These are phyloP conservation scores for Amphiura filiformis DNA, from an alignment of 35 echinoderm and acorn worm species.

Conservation along the genomic window DNA sequence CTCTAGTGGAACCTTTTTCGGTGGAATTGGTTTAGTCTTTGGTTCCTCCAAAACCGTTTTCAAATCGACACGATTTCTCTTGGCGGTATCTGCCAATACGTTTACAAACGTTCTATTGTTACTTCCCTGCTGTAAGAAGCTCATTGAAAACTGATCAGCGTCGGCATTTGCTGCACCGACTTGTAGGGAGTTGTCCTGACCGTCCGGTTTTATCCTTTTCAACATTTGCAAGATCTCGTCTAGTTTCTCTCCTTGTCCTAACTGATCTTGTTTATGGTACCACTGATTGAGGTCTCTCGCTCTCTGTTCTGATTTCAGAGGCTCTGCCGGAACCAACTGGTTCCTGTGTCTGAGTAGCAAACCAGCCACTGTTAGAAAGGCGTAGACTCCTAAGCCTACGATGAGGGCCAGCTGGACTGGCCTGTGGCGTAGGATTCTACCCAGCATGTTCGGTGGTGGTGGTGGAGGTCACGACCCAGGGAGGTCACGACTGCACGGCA, in stretches of 20 bases:
- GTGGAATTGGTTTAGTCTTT: neutral
- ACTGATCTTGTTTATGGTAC: neutral
- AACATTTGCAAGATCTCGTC: neutral
- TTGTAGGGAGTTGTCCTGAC: neutral
- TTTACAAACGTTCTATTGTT: too few species aligned
- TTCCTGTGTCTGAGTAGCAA: neutral
- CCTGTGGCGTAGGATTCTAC: neutral
- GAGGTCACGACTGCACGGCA: too few species aligned
- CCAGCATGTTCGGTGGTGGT: neutral
- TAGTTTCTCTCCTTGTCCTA: neutral
- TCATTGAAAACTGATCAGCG: too few species aligned
- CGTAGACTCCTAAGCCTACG: neutral
- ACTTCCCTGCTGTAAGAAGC: too few species aligned
- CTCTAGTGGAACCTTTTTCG: neutral
- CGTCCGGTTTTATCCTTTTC: neutral
- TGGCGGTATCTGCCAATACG: too few species aligned
- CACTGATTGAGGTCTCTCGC: neutral
- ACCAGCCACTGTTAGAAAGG: neutral
- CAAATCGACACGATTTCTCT: neutral
- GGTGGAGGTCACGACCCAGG: neutral
- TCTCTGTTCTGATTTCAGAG: neutral
- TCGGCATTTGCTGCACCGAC: too few species aligned
- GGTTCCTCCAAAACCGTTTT: neutral
- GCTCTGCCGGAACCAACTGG: neutral
- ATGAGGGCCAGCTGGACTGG: neutral